Evolutionary conservation across 2,797 vertebrate species (phyloP).

Genomic region (Poecile montanus): DNA sequence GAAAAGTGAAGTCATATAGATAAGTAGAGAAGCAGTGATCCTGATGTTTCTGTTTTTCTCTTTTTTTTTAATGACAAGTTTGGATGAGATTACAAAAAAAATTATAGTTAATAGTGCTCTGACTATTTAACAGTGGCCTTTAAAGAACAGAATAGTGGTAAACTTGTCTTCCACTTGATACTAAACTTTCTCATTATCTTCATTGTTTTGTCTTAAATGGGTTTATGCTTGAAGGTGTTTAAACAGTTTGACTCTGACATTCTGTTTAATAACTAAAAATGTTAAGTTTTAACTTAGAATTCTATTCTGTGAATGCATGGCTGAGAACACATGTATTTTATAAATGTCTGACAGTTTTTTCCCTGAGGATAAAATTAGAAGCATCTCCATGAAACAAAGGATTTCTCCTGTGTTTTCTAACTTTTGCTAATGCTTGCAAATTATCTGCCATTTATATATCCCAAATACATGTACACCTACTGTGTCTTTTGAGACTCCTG

Average conservation of each 20-base stretch:
- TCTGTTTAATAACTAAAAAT: background rate
- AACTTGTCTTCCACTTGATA: background rate
- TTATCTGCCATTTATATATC: background rate
- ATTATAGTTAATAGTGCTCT: background rate
- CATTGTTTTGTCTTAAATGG: background rate
- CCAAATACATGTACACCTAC: background rate
- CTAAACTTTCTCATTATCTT: background rate
- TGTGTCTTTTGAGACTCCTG: background rate
- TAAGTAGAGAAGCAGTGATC: background rate
- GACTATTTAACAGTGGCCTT: background rate
- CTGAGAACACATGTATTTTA: background rate
- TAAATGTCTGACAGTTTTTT: background rate
- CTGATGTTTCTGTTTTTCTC: background rate
- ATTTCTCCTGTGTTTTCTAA: background rate
- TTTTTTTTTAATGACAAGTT: background rate
- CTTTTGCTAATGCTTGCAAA: background rate
- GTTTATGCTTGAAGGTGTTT: background rate
- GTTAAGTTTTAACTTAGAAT: background rate
- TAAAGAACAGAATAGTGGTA: background rate
- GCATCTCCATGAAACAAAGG: background rate
- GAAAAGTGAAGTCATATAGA: background rate
- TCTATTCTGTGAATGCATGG: background rate
- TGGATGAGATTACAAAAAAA: background rate
- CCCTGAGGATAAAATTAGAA: background rate
- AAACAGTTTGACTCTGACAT: background rate